Conservation (phyloP, 2,797 vertebrate species). For the Prionace glauca region DNA sequence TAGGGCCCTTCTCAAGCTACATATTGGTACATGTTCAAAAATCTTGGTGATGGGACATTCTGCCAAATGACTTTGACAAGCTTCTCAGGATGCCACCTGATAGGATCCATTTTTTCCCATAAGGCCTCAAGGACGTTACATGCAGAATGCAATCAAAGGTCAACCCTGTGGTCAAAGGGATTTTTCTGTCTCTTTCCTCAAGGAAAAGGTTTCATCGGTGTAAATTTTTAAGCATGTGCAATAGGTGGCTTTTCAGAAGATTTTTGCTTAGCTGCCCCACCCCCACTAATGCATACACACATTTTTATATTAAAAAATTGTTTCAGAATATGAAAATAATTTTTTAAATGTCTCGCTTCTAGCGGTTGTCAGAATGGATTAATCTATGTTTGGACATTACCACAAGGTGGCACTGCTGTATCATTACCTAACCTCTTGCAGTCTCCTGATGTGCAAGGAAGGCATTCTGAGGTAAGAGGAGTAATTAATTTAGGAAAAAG, state of each 20-base stretch:
- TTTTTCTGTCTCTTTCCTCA: too few species aligned
- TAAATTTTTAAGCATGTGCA: background rate
- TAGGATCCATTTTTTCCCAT: too few species aligned
- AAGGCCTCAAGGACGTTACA: too few species aligned
- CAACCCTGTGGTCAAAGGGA: too few species aligned
- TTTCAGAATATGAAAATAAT: background rate
- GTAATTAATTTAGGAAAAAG: conserved; percentile 47
- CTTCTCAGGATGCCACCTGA: too few species aligned
- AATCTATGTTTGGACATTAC: conserved; percentile 66
- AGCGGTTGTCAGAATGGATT: conserved; percentile 71
- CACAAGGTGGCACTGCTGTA: conserved; percentile 61
- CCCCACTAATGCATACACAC: background rate
- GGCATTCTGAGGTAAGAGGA: conserved; percentile 45
- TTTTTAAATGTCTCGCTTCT: conserved; percentile 14
- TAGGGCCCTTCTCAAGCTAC: background rate
- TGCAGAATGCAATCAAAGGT: too few species aligned
- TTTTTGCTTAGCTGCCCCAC: background rate
- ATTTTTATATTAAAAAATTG: too few species aligned
- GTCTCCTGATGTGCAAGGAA: conserved; percentile 52
- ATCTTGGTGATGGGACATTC: too few species aligned
- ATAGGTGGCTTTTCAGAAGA: background rate
- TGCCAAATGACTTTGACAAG: too few species aligned
- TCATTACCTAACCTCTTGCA: conserved; percentile 56
- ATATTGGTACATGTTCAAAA: background rate
- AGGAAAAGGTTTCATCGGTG: background rate